Base-by-base conservation (phyloP, 37 sponge, comb jelly and placozoan genomes). In the Theonella swinhoei region DNA sequence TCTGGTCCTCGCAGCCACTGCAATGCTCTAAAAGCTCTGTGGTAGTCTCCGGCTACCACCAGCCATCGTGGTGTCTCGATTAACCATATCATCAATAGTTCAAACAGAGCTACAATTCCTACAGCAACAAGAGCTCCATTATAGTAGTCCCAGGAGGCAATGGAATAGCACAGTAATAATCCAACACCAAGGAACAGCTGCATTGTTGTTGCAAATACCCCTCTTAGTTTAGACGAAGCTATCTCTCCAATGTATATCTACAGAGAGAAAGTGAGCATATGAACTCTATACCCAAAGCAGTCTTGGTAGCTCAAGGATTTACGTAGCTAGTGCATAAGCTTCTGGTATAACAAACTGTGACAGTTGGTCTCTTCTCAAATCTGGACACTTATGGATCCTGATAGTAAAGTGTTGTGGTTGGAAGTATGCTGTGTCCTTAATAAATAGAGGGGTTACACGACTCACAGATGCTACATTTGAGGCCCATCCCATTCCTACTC, bases 1-100 rank as follows among this genome's bases (percentile, higher is more conserved):
- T 77, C 25, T 22, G 62, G 26, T 72, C 94, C 94, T 35, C 90
- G 39, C 1, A 94, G 71, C 47, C 66, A 81, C 68, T 34, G 42
- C 30, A 93, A 58, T 1, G 64, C 83, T 3, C 35, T 22, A 23
- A 24, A n/a, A 24, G 89, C 87, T 33, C 34, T 30, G 36, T 85
- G 35, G 3, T 43, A 29, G 26, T 73, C 69, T 26, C 80, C 64
- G 24, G 76, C 77, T 29, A 40, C 36, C 24, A 93, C 23, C 1
- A 89, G 74, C 81, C 85, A 89, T 9, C 91, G 68, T 33, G 94
- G 94, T 33, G 85, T 90, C 79, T 87, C 88, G 25, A 69, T 79
- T 4, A 90, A 14, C 39, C 34, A 90, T 25, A 60, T 2, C 0
- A 67, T 29, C 24, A 67, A 0, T 5, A 85, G 23, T 1, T 36